Conservation (phyloP, 2,113 vertebrate genomes). For the Pituophis catenifer region DNA sequence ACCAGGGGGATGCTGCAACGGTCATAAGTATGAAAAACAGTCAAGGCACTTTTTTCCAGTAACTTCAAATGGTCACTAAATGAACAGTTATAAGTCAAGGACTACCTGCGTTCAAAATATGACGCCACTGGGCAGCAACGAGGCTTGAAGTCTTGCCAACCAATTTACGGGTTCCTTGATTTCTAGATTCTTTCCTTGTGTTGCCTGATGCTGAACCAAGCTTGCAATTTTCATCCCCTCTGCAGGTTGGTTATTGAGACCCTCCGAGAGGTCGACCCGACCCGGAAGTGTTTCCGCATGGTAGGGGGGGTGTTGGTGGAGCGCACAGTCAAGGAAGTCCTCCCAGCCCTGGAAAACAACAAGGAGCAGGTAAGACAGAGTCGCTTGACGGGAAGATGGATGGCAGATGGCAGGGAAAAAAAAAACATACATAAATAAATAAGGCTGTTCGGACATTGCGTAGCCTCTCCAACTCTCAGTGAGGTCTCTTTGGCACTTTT, state of each 20-base stretch:
- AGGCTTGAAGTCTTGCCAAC: neutral
- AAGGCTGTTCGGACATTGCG: neutral
- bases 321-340: constrained; percentile 89
- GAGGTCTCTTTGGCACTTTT: neutral
- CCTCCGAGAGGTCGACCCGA: constrained; percentile 84
- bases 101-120: neutral
- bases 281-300: constrained; percentile 86
- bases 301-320: constrained; percentile 90
- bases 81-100: neutral
- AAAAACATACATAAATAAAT: neutral
- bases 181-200: neutral
- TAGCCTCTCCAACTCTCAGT: neutral
- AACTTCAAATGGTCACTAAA: neutral
- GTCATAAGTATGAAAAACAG: neutral
- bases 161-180: neutral
- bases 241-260: constrained; percentile 89
- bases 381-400: neutral
- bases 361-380: constrained; percentile 83
- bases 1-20: neutral
- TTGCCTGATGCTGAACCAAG: neutral
- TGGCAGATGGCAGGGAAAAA: neutral
- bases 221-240: neutral
- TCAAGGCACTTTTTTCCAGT: no score
- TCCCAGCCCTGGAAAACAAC: constrained; percentile 87
- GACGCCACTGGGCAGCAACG: neutral